Evolutionary conservation across 2,888 invertebrate genomes (phyloP), one percentile per base, ranked within the genome.

Genomic region (Smittia sp.): DNA sequence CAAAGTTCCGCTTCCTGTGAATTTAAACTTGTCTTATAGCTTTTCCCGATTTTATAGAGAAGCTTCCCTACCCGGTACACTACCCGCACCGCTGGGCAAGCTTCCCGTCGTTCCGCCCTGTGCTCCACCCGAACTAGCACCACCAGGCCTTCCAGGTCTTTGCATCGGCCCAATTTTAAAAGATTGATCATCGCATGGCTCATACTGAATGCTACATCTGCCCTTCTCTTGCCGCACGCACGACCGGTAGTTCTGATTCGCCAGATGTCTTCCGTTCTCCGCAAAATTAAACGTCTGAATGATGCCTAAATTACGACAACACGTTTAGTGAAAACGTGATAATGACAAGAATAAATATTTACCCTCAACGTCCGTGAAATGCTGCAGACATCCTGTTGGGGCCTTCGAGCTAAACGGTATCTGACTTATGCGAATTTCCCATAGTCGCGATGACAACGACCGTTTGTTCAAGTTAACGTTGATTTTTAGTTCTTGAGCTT

Each of bases 271-370:
- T 0, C 93, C 93, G 78, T 93, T 93, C 25, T 89, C 88, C 0
- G 92, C 90, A 79, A 89, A 93, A 81, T 93, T 93, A 81, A 93
- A 89, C 0, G 92, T 92, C 81, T 88, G 87, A 75, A 91, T 85
- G 9, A 86, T 83, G 2, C 89, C 89, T 84, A 9, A 25, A 62
- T 27, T 27, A 15, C 22, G 22, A 58, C 9, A 58, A 46, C 15
- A 46, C 15, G 46, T 46, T 46, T 46, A 46, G 46, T 11, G 46
- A 46, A 15, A 13, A 58, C 22, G 9, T 27, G 63, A 27, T 63
- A 63, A 58, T 58, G 20, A 58, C n/a, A 58, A n/a, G 7, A n/a
- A 25, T 25, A 46, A 25, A 25, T 46, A 52, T 32, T 62, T 58
- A 72, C 72, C 90, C 77, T 86, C 87, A 1, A 81, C 78, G 7